Percentiles rank a stretch among this genome's conserved stretches.
phyloP scores from a whole-genome alignment of 2,113 vertebrate genomes.

The Dasypus novemcinctus region DNA sequence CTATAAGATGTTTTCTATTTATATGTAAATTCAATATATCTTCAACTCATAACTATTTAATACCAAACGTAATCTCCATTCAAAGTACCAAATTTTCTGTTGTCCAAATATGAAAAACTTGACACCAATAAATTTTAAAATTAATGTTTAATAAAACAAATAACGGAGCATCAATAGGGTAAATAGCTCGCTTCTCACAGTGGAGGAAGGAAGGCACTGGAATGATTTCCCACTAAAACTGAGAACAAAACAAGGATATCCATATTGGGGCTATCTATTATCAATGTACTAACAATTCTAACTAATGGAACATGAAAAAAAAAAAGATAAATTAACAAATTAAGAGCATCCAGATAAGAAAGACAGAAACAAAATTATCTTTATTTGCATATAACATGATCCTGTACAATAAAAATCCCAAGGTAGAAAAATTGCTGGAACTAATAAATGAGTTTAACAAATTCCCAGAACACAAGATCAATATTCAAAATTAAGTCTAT shows the following conservation, averaged over 20 bases:
- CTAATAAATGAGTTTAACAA: not conserved
- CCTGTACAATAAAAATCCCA: not conserved
- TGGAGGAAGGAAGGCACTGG: not conserved
- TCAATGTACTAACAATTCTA: not conserved
- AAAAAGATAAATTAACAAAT: not conserved
- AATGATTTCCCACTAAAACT: not conserved
- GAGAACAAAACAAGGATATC: not conserved
- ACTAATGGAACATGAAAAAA: not conserved
- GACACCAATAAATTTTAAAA: not conserved
- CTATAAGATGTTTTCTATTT: not conserved
- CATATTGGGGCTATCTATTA: not conserved
- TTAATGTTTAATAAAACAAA: not conserved
- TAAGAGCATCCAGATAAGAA: not conserved
- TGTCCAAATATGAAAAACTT: not conserved
- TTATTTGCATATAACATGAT: not conserved
- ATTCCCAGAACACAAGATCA: not conserved
- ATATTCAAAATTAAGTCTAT: not conserved
- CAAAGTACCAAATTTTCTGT: not conserved
- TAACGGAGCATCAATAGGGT: not conserved
- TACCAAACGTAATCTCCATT: not conserved
- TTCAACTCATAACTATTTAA: not conserved
- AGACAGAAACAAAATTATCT: not conserved
- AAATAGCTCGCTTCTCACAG: not conserved
- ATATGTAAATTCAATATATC: not conserved
- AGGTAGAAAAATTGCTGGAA: not conserved